Evolutionary conservation across 2,797 vertebrate species (phyloP), one percentile per base, ranked within the genome.

Genomic region (Karalla daura): DNA sequence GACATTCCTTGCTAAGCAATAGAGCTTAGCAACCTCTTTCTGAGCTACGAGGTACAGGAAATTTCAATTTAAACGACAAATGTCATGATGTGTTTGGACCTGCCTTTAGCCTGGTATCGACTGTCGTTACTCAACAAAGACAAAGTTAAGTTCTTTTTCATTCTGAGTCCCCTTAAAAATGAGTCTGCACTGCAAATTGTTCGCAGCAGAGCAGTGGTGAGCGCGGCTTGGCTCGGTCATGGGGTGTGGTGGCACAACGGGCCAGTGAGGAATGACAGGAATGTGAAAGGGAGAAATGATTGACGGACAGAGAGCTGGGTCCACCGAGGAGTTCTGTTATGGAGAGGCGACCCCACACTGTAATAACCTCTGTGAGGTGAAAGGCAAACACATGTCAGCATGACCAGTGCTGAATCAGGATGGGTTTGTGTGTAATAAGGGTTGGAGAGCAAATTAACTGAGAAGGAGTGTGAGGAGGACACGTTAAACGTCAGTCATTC

Each of bases 351-450:
- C 83, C 86, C 89, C 79, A 80, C 83, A 35, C 15, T 45, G 71
- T 67, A 91, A 93, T 90, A 87, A 85, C 44, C 30, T 43, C 37
- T 58, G 40, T 5, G 68, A 63, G 27, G 75, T 72, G 64, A 84
- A 90, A 79, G 39, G 47, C 63, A 87, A 92, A 89, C 87, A 88
- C 33, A 45, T 15, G 84, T 91, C 91, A 92, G 92, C 88, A 76
- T 43, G 23, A 37, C 52, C 45, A 32, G 66, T 47, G 84, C 81
- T 88, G 81, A 79, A 60, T 81, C 70, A 76, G 53, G 21, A 35
- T 55, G 60, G 41, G 36, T 21, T 5, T 40, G 67, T 68, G 61
- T 41, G 46, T 65, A 65, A 52, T 58, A 37, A 70, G 10, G 25
- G 11, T 53, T 17, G 43, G 18, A 54, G 20, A 47, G 41, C 5